Conservation (phyloP, 1,140 invertebrate species). For the Meloidogyne floridensis region DNA sequence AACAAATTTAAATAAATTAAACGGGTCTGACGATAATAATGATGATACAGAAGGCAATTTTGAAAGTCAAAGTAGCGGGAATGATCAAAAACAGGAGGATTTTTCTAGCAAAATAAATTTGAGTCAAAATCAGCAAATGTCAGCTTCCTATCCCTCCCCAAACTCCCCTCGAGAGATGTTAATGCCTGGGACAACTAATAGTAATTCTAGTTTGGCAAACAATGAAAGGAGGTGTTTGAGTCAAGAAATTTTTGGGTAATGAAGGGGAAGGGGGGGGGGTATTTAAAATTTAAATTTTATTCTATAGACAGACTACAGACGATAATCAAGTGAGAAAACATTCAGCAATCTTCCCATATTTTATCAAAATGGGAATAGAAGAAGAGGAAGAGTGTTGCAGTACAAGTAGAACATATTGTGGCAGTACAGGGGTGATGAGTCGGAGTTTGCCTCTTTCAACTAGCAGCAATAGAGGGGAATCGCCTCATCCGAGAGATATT, state of each 20-base stretch:
- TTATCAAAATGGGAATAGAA: constrained; percentile 19
- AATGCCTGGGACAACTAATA: not conserved
- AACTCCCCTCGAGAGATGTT: not conserved
- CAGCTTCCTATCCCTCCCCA: constrained; percentile 42
- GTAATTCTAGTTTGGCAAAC: not conserved
- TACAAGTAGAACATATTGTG: not conserved
- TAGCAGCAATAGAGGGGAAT: not conserved
- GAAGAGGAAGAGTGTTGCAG: constrained; percentile 7
- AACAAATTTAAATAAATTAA: not conserved
- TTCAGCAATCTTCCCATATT: constrained; percentile 7
- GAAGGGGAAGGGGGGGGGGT: not conserved
- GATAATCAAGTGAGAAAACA: not conserved
- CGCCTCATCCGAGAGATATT: not conserved
- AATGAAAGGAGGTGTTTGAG: not conserved
- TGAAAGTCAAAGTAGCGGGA: constrained; percentile 10
- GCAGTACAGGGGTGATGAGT: constrained; percentile 9
- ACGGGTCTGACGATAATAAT: not conserved
- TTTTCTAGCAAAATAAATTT: not conserved
- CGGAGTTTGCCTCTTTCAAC: constrained; percentile 23
- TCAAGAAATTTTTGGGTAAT: constrained; percentile 4
- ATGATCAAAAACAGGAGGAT: not conserved
- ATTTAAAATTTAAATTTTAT: too few relatives aligned
- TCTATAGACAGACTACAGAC: not conserved
- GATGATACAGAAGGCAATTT: not conserved
- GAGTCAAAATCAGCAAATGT: constrained; percentile 28